Base-by-base conservation (phyloP, 2,113 vertebrate genomes). In the Leucoraja erinaceus region DNA sequence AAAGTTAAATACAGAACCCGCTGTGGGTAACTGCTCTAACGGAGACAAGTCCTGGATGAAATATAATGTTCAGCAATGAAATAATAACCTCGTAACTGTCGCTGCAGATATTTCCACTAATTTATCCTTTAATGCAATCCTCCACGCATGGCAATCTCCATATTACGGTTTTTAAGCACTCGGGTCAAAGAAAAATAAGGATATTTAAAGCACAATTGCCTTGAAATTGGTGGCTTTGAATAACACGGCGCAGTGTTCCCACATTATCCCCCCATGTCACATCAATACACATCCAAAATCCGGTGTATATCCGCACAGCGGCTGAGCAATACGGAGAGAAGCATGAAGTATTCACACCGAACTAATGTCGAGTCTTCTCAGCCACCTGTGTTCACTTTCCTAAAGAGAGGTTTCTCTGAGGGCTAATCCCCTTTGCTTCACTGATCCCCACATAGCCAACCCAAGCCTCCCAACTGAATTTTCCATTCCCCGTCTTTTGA, bases 61-160 rank as follows among this genome's bases (percentile, higher is more conserved):
- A 18, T 16, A 63, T 88, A 31, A 66, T 61, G 6, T 31, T 66
- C 83, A 88, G n/a, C 83, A 88, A 66, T 63, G 56, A 86, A 86
- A n/a, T 63, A 88, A 63, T 66, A 88, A 88, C 28, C 4, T 66
- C 63, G 83, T 88, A 31, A 88, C n/a, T 63, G 56, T 88, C 83
- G 61, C 83, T 88, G 0, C 31, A 59, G 28, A 66, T 63, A 63
- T 2, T 31, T 88, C 12, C 31, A 28, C 59, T 31, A 88, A 63
- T 88, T 31, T 88, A 63, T 88, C 56, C 75, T 75, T 75, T 28
- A 75, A 84, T 14, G 12, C n/a, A 88, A 88, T 63, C 0, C 47
- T 16, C 2, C 59, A 14, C 11, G 3, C 16, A n/a, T 63, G 4
- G 63, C n/a, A 88, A 63, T 7, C 28, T 11, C 59, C 63, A 6